Percentiles rank a stretch among this genome's conserved stretches.
Evolutionary conservation across 2,113 vertebrate genomes (phyloP).

Genomic region (Ranitomeya imitator): DNA sequence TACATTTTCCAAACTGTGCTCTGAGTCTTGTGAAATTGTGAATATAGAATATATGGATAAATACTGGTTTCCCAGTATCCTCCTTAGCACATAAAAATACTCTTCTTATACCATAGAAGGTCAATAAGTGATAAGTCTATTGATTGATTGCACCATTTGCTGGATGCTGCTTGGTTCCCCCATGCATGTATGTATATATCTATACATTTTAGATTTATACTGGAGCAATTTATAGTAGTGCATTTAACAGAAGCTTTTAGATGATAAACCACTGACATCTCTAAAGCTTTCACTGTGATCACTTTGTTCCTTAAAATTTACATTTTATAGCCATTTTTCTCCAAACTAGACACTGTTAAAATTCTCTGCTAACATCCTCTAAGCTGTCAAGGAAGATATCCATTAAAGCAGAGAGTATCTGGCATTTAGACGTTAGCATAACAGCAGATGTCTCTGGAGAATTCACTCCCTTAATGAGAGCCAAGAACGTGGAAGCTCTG

Average conservation of each 20-base stretch:
- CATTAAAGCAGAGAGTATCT: constrained; percentile 54
- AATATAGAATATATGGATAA: not conserved
- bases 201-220: not conserved
- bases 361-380: constrained; percentile 44
- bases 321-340: constrained; percentile 30
- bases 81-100: not conserved
- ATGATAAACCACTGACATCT: constrained; percentile 23
- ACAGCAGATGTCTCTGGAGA: constrained; percentile 54
- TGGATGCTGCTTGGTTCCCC: not conserved
- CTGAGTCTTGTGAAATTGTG: not conserved
- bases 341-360: constrained; percentile 51
- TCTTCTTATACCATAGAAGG: not conserved
- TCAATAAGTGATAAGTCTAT: not conserved
- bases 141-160: not conserved
- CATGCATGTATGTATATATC: constrained; percentile 20
- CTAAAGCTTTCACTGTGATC: not conserved
- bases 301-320: constrained; percentile 36
- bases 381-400: constrained; percentile 55
- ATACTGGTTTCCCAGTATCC: not conserved
- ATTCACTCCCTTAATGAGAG: constrained; percentile 57
- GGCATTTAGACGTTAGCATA: constrained; percentile 54
- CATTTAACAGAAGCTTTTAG: constrained; percentile 1
- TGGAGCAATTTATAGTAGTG: not conserved
- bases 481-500: constrained; percentile 49
- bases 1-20: too few species aligned